Evolutionary conservation across 2,113 vertebrate species (phyloP).

Genomic region (Vulpes vulpes): DNA sequence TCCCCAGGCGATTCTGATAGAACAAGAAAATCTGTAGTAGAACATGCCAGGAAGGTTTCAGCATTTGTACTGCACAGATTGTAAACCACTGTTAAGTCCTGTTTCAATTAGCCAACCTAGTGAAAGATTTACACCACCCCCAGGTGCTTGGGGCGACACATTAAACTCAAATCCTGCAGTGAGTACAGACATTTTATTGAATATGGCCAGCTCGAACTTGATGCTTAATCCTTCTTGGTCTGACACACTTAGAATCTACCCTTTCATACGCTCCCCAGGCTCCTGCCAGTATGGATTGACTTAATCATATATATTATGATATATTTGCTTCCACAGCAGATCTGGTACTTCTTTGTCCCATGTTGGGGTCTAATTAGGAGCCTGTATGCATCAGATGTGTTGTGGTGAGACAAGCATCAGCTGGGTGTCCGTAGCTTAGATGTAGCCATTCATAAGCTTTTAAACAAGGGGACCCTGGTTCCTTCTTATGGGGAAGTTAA

Average conservation of each 20-base stretch:
- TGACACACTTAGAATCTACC: no score
- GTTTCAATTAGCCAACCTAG: neutral
- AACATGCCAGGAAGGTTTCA: neutral
- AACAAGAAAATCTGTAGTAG: neutral
- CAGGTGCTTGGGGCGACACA: neutral
- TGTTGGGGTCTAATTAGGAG: neutral
- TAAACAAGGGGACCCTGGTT: neutral
- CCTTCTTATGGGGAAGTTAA: neutral
- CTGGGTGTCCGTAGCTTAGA: neutral
- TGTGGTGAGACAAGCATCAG: neutral
- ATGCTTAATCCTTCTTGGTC: neutral
- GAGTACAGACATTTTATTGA: neutral
- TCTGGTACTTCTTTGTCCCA: neutral
- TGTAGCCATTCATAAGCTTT: neutral
- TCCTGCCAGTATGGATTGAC: neutral
- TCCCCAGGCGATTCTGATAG: no score
- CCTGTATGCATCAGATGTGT: no score
- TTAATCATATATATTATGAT: no score
- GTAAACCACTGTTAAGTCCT: neutral
- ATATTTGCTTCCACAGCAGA: neutral
- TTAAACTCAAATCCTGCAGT: neutral
- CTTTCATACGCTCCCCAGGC: neutral
- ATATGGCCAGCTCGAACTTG: neutral
- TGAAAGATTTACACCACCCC: fast-evolving
- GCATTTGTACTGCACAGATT: neutral